phyloP scores from a whole-genome alignment of 2,113 vertebrate species.

The Chaetura pelagica region DNA sequence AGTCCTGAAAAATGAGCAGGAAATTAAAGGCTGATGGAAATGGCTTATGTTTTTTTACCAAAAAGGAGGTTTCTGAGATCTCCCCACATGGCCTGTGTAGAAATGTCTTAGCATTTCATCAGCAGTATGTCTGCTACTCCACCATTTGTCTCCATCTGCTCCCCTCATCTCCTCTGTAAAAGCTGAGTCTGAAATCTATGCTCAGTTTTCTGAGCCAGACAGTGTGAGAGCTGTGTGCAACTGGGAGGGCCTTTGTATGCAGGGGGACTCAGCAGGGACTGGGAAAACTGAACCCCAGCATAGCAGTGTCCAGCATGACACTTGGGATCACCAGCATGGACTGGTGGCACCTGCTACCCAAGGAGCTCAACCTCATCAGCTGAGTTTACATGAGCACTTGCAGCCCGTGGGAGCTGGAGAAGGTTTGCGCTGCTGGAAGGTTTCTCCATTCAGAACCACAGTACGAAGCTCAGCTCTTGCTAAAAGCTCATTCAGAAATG shows the following conservation, averaged over 20 bases:
- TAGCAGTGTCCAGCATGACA: neutral
- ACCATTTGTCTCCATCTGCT: neutral
- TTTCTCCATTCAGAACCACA: neutral
- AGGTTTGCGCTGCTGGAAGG: neutral
- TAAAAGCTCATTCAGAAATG: neutral
- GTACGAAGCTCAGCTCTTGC: neutral
- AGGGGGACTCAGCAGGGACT: neutral
- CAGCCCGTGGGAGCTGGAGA: neutral
- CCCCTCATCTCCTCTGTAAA: neutral
- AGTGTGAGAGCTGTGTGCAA: neutral
- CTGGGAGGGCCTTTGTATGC: accelerated
- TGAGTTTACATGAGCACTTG: neutral
- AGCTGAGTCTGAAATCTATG: neutral
- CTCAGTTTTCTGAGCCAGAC: neutral
- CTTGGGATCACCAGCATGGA: neutral
- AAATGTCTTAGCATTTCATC: neutral
- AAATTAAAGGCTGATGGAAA: neutral
- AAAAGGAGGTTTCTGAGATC: neutral
- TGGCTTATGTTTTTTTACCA: neutral
- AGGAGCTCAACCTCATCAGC: neutral
- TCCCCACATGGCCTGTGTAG: accelerated
- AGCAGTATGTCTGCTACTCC: neutral
- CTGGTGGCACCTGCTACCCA: neutral
- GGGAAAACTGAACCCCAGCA: neutral
- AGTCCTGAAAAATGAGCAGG: neutral